A percentile compares a stretch with the other conserved stretches of the same genome.
Evolutionary conservation across 2,113 vertebrate species (phyloP).

Genomic region (Athene cunicularia): DNA sequence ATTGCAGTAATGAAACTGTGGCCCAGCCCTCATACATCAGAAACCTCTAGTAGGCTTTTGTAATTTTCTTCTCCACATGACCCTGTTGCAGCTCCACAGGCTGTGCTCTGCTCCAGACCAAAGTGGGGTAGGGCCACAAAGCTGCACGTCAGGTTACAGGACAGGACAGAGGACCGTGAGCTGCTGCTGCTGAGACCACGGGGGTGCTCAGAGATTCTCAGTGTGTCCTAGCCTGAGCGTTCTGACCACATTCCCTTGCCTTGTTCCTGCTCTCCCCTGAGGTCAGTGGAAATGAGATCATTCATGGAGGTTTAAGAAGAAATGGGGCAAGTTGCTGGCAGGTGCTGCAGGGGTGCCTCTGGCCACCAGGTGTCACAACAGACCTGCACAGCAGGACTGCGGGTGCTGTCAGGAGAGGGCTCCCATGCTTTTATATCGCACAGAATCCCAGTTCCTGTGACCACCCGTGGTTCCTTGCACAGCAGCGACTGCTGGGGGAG

Average conservation of each 20-base stretch:
- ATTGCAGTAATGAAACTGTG: not conserved
- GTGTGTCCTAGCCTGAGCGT: not conserved
- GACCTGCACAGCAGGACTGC: not conserved
- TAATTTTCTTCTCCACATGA: not conserved
- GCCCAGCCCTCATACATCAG: not conserved
- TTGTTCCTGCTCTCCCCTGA: not conserved
- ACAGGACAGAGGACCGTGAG: not conserved
- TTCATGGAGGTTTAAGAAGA: not conserved
- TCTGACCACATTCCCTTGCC: not conserved
- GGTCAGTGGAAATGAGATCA: not conserved
- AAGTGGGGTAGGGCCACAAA: not conserved
- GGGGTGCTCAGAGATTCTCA: not conserved
- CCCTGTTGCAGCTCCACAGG: not conserved
- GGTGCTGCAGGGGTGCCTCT: not conserved
- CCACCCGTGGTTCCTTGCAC: not conserved
- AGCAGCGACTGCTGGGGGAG: not conserved
- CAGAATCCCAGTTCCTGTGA: not conserved
- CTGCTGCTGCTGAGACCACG: not conserved
- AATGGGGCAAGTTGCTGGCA: not conserved
- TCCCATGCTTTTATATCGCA: not conserved
- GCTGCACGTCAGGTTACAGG: not conserved
- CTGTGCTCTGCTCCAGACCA: not conserved
- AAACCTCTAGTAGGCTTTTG: not conserved
- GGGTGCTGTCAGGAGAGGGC: not conserved
- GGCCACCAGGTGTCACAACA: slow-evolving; percentile 42